Evolutionary conservation across 2,888 invertebrate genomes (phyloP).

Genomic region (Eupeodes latifasciatus): DNA sequence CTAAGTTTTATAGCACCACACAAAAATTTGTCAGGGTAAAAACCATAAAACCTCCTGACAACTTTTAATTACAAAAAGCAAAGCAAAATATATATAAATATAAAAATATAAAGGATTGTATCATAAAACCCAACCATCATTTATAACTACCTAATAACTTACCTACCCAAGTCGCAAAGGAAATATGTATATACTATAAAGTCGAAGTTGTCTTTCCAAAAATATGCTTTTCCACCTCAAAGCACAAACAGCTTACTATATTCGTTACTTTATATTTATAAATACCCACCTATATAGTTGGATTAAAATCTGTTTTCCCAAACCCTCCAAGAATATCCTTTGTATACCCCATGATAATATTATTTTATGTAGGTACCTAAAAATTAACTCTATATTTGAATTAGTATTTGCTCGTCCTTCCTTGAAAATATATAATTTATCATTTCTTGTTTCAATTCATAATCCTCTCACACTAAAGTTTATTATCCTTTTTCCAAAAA

Average conservation of each 20-base stretch:
- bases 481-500: neutral
- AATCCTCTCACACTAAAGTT: constrained; percentile 12
- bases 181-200: neutral
- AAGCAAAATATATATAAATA: too few species aligned
- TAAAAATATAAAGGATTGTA: too few species aligned
- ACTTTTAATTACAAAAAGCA: too few species aligned
- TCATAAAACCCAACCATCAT: too few species aligned
- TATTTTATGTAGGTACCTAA: neutral
- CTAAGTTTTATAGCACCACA: too few species aligned
- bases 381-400: constrained; percentile 12
- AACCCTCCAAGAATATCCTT: too few species aligned
- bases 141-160: too few species aligned
- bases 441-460: constrained; percentile 9
- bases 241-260: neutral
- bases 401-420: constrained; percentile 2
- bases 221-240: neutral
- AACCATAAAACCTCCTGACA: too few species aligned
- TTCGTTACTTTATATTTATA: neutral
- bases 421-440: constrained; percentile 26
- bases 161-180: neutral
- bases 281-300: too few species aligned
- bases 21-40: too few species aligned
- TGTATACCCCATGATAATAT: neutral
- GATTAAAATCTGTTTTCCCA: too few species aligned
- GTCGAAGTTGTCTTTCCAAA: neutral